Evolutionary conservation across 2,888 invertebrate species (phyloP).

Genomic region (Cerceris ruficornis): DNA sequence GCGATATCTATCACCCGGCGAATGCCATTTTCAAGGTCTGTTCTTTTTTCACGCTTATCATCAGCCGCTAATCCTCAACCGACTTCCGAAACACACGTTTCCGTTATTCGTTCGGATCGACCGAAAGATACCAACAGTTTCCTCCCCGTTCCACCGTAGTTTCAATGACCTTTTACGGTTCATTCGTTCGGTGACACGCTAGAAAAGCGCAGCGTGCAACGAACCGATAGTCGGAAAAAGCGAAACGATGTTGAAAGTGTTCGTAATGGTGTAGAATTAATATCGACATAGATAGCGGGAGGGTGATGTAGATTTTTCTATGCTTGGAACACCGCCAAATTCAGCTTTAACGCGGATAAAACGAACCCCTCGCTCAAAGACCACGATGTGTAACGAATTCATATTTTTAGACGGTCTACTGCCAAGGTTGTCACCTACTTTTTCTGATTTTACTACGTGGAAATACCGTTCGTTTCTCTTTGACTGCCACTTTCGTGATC

Average conservation of each 20-base stretch:
- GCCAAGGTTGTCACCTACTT: constrained; percentile 51
- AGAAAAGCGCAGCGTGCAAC: neutral
- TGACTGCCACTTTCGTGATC: neutral
- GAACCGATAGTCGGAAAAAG: constrained; percentile 17
- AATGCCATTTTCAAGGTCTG: constrained; percentile 75
- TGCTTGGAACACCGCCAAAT: constrained; percentile 64
- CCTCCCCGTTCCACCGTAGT: neutral
- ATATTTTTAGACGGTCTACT: constrained; percentile 72
- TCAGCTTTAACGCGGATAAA: constrained; percentile 46
- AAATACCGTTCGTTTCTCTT: neutral
- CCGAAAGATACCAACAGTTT: constrained; percentile 1
- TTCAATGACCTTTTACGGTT: constrained; percentile 19
- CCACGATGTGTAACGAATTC: constrained; percentile 55
- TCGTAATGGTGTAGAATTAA: constrained; percentile 11
- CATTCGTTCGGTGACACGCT: constrained; percentile 28
- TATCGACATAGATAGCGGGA: neutral
- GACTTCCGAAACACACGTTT: neutral
- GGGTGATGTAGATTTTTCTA: constrained; percentile 38
- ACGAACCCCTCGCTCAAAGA: constrained; percentile 44
- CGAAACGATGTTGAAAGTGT: constrained; percentile 23
- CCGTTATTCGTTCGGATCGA: neutral
- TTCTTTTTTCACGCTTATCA: neutral
- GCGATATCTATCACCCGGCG: constrained; percentile 76
- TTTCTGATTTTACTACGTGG: constrained; percentile 8
- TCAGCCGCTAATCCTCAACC: neutral